phyloP scores from a whole-genome alignment of 2,888 invertebrate species.

The Vannuccia rotundouncinata region DNA sequence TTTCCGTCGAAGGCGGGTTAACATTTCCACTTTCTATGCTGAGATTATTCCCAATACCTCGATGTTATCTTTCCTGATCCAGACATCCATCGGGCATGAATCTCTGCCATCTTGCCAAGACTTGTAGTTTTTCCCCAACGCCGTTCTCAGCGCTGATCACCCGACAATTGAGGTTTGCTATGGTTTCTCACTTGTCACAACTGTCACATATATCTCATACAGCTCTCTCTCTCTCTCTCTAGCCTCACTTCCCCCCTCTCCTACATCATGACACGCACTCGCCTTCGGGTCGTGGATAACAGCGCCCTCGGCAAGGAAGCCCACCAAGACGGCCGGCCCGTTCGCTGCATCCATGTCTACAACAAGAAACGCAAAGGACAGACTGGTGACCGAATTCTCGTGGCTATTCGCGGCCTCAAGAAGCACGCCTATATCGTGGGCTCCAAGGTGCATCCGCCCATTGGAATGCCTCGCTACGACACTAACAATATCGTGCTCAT shows the following conservation, averaged over 20 bases:
- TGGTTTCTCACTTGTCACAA: too few species aligned
- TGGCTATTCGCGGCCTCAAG: constrained; percentile 89
- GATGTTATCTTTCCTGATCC: too few species aligned
- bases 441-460: constrained; percentile 71
- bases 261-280: constrained; percentile 60
- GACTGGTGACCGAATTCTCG: constrained; percentile 69
- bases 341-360: constrained; percentile 85
- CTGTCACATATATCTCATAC: too few species aligned
- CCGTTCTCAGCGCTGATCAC: too few species aligned
- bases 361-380: constrained; percentile 57
- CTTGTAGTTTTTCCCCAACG: too few species aligned
- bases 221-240: background rate
- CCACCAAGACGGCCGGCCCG: constrained; percentile 86
- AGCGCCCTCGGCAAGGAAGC: constrained; percentile 87
- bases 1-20: too few species aligned
- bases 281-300: constrained; percentile 89
- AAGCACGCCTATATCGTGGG: constrained; percentile 86
- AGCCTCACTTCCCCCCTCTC: background rate
- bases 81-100: too few species aligned
- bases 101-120: too few species aligned
- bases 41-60: too few species aligned
- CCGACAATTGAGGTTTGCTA: too few species aligned
- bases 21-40: too few species aligned
- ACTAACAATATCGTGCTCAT: constrained; percentile 90
- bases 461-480: constrained; percentile 80